Evolutionary conservation across 2,113 vertebrate species (phyloP).

Genomic region (Phyllostomus hastatus): DNA sequence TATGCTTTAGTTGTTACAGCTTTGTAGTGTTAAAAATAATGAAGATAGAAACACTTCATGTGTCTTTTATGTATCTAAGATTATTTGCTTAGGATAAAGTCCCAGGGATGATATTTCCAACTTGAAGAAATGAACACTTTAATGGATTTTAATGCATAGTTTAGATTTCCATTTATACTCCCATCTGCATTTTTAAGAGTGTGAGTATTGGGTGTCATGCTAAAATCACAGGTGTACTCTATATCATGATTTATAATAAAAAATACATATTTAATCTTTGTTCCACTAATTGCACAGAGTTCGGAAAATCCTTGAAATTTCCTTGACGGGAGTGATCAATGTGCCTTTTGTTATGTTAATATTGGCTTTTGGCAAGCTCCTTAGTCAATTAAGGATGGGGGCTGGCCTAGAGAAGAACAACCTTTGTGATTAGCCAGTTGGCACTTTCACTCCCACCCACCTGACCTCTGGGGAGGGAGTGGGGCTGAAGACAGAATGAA

Average conservation of each 20-base stretch:
- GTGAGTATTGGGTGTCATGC: not conserved
- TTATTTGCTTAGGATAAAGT: not conserved
- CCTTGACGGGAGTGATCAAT: not conserved
- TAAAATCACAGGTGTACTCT: not conserved
- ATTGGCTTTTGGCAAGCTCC: not conserved
- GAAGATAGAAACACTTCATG: not conserved
- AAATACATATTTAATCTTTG: not conserved
- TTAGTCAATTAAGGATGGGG: not conserved
- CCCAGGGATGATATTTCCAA: not conserved
- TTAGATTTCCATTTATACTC: not conserved
- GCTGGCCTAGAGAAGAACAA: not conserved
- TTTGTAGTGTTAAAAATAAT: conserved; percentile 2
- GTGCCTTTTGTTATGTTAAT: not conserved
- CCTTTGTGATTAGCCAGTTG: not conserved
- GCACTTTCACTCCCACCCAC: not conserved
- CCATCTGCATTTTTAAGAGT: not conserved
- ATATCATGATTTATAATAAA: not conserved
- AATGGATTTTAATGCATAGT: not conserved
- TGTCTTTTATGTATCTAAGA: not conserved
- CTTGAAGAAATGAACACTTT: not conserved
- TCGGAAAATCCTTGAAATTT: not conserved
- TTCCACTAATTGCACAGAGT: not conserved
- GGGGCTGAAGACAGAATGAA: not conserved
- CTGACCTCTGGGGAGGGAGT: not conserved
- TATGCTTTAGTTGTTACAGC: conserved; percentile 10